Base-by-base conservation (phyloP, 2,888 invertebrate genomes). In the Drosophila basisetae region DNA sequence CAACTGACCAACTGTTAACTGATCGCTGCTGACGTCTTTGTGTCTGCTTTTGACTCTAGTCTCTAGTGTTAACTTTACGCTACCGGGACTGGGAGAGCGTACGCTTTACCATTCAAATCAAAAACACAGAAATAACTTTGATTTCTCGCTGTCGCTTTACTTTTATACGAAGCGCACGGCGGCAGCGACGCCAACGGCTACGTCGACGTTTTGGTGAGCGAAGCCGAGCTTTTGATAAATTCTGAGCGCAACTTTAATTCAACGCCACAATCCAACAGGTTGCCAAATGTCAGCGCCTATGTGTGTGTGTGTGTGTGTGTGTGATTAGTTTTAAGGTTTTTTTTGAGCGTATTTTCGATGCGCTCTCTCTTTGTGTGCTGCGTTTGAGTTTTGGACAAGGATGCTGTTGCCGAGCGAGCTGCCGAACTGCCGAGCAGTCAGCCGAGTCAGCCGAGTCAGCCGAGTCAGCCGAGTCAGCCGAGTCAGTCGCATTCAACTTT, bases 121-220 rank as follows among this genome's bases (percentile, higher is more conserved):
- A 92, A 93, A 92, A 92, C 90, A 93, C 93, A 91, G 92, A 92
- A 93, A 92, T 93, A 93, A 92, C 92, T 92, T 92, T 91, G 82
- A 90, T 90, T 91, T 90, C 88, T 91, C 87, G 89, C 81, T 84
- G 90, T 76, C 90, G 91, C 91, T 92, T 92, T 91, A 90, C 91
- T 93, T 93, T 93, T 93, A 93, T 93, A 93, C 83, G 92, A 88
- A 68, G 72, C 73, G 65, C 63, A 65, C 50, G 47, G 35, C 53
- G 41, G 49, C 83, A 64, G 61, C 70, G 69, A 52, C 75, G 70
- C 41, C 59, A 52, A 41, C 74, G 70, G 39, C 49, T 59, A 53
- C 67, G 74, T 33, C 54, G 53, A 39, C 72, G 68, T 59, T 61
- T 78, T 68, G 71, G 72, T 78, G 85, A 89, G 89, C 87, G 68